Conservation (phyloP, 2,888 invertebrate species). For the Mycogona germanica region DNA sequence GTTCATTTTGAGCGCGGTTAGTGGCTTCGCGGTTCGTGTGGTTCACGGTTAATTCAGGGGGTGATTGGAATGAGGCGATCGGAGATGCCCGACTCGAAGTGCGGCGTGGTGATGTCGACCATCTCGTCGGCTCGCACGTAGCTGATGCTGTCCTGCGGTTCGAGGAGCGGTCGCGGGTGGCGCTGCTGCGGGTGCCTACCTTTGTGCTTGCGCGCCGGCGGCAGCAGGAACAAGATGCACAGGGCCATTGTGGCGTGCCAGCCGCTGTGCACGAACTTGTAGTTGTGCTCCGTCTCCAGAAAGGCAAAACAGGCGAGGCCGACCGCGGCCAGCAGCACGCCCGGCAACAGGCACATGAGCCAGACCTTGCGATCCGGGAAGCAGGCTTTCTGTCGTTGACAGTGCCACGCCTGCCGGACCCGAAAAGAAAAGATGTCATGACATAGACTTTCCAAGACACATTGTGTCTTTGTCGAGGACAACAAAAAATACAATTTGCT, state of each 20-base stretch:
- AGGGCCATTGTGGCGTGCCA: constrained; percentile 81
- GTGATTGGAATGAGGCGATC: constrained; percentile 10
- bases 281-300: constrained; percentile 75
- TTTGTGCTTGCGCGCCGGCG: constrained; percentile 41
- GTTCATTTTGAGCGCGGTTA: no score
- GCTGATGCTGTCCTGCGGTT: constrained; percentile 1
- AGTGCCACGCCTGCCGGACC: constrained; percentile 29
- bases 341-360: constrained; percentile 40
- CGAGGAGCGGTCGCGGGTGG: not conserved
- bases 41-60: not conserved
- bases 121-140: constrained; percentile 12
- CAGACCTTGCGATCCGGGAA: constrained; percentile 33
- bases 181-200: constrained; percentile 14
- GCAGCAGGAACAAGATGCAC: constrained; percentile 65
- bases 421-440: not conserved
- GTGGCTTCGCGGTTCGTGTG: not conserved
- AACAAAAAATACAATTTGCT: not conserved
- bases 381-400: constrained; percentile 28
- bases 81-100: constrained; percentile 3
- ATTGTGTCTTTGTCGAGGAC: not conserved
- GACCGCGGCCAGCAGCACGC: constrained; percentile 51
- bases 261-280: constrained; percentile 72
- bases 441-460: no score
- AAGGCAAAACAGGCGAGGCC: constrained; percentile 73
- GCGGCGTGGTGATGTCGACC: constrained; percentile 4